Evolutionary conservation across 1,140 invertebrate genomes (phyloP).

Genomic region (Hydropsyche tenuis): DNA sequence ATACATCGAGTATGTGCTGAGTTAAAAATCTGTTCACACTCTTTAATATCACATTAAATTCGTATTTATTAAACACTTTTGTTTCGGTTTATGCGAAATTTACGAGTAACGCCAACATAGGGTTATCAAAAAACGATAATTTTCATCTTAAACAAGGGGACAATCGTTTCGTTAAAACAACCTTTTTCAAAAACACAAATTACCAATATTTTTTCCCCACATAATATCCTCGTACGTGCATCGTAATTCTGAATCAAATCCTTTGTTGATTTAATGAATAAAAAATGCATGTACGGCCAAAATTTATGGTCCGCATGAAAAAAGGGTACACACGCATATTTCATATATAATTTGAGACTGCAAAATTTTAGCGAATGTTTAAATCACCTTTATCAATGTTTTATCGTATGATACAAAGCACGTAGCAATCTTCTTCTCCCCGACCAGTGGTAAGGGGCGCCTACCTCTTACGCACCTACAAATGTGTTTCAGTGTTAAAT

Average conservation of each 20-base stretch:
- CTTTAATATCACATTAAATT: not conserved
- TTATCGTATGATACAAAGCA: constrained; percentile 38
- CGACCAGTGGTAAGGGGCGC: not conserved
- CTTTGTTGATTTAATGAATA: not conserved
- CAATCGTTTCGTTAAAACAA: no score
- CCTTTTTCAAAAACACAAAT: no score
- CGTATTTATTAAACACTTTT: no score
- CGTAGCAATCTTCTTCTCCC: constrained; percentile 30
- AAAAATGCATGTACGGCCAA: not conserved
- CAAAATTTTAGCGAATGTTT: constrained; percentile 31
- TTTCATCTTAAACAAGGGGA: no score
- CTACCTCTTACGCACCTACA: constrained; percentile 45
- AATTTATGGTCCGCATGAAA: not conserved
- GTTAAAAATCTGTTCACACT: not conserved
- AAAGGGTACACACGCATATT: not conserved
- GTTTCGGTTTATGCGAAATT: no score
- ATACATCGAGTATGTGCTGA: not conserved
- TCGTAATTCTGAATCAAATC: not conserved
- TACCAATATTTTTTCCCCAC: no score
- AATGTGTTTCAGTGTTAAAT: constrained; percentile 49
- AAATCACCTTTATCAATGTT: constrained; percentile 40
- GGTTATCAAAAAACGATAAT: no score
- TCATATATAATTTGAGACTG: constrained; percentile 12
- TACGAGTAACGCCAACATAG: no score
- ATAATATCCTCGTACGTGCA: no score